Percentiles rank a stretch among this genome's conserved stretches.
Conservation (phyloP, 2,797 vertebrate species). For the Chanos chanos region DNA sequence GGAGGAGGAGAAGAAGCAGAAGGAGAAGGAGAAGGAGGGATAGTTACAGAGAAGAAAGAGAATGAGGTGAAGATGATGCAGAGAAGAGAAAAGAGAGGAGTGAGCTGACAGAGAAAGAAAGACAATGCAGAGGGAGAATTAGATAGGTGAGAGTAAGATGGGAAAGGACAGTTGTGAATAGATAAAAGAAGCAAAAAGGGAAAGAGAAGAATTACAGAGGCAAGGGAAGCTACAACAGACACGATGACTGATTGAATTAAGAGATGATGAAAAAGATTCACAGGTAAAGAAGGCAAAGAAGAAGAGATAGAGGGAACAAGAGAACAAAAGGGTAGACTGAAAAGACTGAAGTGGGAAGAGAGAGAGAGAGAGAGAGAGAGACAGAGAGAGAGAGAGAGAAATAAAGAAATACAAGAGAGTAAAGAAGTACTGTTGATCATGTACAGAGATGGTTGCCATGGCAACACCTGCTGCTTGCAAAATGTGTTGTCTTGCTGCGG, state of each 20-base stretch:
- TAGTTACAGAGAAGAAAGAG: no score
- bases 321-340: conserved; percentile 14
- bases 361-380: background rate
- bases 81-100: background rate
- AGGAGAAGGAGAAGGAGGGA: background rate
- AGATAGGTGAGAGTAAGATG: background rate
- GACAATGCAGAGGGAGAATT: background rate
- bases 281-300: background rate
- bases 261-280: background rate
- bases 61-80: background rate
- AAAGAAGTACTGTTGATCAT: conserved; percentile 30
- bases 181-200: background rate
- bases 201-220: no score
- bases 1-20: background rate
- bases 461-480: conserved; percentile 35
- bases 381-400: conserved; percentile 14
- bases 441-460: conserved; percentile 41
- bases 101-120: background rate
- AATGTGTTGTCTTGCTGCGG: conserved; percentile 30
- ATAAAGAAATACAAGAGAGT: conserved; percentile 10
- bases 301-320: background rate
- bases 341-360: background rate
- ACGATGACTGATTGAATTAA: no score
- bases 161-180: background rate
- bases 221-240: no score